Base-by-base conservation (phyloP, 1,140 invertebrate species). In the Pygmarrhopalites habei region DNA sequence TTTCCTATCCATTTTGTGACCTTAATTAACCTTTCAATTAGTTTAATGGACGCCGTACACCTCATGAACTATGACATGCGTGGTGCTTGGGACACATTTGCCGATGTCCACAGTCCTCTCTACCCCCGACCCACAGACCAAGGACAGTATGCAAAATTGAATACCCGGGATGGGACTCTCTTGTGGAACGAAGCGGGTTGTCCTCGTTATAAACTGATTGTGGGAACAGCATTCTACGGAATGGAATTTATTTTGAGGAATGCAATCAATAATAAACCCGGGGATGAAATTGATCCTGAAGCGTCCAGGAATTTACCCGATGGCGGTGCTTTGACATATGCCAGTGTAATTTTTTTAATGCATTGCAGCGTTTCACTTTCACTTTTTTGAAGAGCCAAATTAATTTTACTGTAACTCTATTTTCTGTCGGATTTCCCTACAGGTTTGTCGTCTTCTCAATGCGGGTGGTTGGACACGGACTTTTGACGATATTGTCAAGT, bases 51-150 rank as follows among this genome's bases (percentile, higher is more conserved):
- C 73, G 89, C 87, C 3, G 84, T 92, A 55, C 89, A 92, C 72
- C 87, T 89, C 14, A 93, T 93, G 90, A 82, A 89, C 0, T 95
- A 95, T 73, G 92, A 95, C 77, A 79, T 95, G 19, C 81, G 91
- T 66, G 92, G 92, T 26, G 91, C 92, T 71, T 95, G 91, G 91
- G 90, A 88, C 5, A 88, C 88, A 41, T 89, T 89, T 69, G 90
- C 91, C 1, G 90, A 92, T 72, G 85, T 87, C 0, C 89, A 92
- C 72, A 90, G 88, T 71, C 87, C 89, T 2, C 78, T 92, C 0
- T 91, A 90, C 72, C 86, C 84, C 73, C 77, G 90, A 61, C 87
- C 88, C 0, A 85, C 88, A 68, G 89, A 92, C 75, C 87, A 91
- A 73, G 92, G 86, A 78, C 87, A 87, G 30, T 92, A 92, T 72